These are phyloP conservation scores for Ibycter americanus DNA, from an alignment of 2,797 vertebrate species.

Conservation along the genomic window DNA sequence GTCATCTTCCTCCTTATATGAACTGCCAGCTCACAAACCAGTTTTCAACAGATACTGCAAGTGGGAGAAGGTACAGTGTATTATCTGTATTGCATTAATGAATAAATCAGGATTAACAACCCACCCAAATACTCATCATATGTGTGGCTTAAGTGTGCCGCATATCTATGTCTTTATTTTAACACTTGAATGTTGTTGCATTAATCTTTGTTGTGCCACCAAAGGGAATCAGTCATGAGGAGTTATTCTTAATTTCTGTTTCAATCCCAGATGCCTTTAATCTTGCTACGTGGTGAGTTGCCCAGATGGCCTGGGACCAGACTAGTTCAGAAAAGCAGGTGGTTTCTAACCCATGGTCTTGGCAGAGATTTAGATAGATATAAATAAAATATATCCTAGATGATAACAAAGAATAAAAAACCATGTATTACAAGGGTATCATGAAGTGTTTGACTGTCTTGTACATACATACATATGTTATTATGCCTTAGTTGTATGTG, in stretches of 20 bases:
- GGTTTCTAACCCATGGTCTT: background rate
- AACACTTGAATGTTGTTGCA: background rate
- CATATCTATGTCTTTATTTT: background rate
- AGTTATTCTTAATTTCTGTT: background rate
- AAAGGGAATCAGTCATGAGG: background rate
- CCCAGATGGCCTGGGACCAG: background rate
- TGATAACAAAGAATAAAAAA: background rate
- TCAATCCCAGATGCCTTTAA: background rate
- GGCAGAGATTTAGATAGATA: background rate
- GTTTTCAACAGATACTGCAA: background rate
- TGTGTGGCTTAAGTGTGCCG: background rate
- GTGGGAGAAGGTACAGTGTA: background rate
- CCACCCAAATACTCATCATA: background rate
- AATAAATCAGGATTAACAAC: background rate
- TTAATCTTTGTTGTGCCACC: background rate
- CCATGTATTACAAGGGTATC: background rate
- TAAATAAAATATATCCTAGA: background rate
- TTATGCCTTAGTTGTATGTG: background rate
- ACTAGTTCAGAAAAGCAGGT: background rate
- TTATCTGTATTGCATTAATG: background rate
- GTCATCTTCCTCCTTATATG: background rate
- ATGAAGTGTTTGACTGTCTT: background rate
- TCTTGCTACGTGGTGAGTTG: background rate
- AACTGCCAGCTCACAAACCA: background rate
- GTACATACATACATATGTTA: background rate